These are phyloP conservation scores for Xenops minutus DNA, from an alignment of 2,797 vertebrate species.

Conservation along the genomic window DNA sequence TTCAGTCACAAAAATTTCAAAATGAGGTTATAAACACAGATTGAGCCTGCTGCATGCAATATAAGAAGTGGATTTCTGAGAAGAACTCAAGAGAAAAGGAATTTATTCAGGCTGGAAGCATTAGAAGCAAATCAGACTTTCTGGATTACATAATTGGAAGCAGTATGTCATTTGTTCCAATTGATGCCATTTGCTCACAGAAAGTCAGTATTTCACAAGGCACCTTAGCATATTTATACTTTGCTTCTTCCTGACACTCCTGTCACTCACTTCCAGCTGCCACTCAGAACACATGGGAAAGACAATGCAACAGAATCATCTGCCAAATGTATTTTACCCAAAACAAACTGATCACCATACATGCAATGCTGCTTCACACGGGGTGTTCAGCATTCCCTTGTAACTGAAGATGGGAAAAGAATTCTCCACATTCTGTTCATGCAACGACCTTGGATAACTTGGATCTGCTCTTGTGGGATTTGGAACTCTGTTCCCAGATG, in stretches of 20 bases:
- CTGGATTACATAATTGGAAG: conserved; percentile 41
- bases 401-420: not conserved
- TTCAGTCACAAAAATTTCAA: not conserved
- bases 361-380: not conserved
- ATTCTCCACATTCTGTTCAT: not conserved
- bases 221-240: conserved; percentile 6
- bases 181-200: conserved; percentile 40
- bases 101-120: conserved; percentile 23
- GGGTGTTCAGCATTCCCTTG: not conserved
- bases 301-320: not conserved
- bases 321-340: not conserved
- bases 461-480: conserved; percentile 39
- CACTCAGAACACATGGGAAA: not conserved
- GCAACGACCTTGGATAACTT: conserved; percentile 46
- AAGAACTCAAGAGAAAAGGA: conserved; percentile 26
- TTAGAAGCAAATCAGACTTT: conserved; percentile 25
- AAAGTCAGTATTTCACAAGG: conserved; percentile 39
- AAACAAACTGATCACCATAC: not conserved
- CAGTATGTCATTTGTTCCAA: conserved; percentile 46
- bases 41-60: not conserved
- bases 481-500: conserved; percentile 61
- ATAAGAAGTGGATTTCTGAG: not conserved
- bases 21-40: not conserved
- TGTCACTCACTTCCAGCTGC: not conserved
- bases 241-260: not conserved